Evolutionary conservation across 2,888 invertebrate genomes (phyloP).

Genomic region (Endomychus coccineus): DNA sequence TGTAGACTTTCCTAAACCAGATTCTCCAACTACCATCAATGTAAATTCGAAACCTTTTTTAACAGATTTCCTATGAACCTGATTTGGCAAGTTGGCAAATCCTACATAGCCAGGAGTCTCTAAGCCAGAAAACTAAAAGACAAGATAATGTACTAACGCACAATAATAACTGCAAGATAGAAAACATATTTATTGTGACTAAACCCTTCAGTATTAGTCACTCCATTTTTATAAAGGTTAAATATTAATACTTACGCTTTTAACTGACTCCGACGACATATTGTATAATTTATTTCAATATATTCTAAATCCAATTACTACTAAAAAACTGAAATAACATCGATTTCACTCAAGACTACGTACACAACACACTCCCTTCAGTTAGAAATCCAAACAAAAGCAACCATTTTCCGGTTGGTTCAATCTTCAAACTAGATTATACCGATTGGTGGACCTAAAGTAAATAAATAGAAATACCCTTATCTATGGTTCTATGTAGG

Average conservation of each 20-base stretch:
- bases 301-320: too few species aligned
- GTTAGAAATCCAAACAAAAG: too few species aligned
- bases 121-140: slow-evolving; percentile 67
- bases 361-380: too few species aligned
- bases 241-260: slow-evolving; percentile 49
- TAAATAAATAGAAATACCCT: too few species aligned
- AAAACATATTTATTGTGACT: slow-evolving; percentile 5
- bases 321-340: too few species aligned
- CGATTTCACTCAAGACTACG: too few species aligned
- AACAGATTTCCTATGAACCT: slow-evolving; percentile 93
- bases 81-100: slow-evolving; percentile 92
- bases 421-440: too few species aligned
- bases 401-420: too few species aligned
- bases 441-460: too few species aligned
- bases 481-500: too few species aligned
- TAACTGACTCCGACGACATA: slow-evolving; percentile 55
- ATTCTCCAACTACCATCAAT: slow-evolving; percentile 86
- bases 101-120: slow-evolving; percentile 88
- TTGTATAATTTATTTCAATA: too few species aligned
- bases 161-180: neutral
- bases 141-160: slow-evolving; percentile 3
- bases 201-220: neutral
- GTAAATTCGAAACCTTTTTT: slow-evolving; percentile 98
- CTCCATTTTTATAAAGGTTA: neutral
- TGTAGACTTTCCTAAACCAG: slow-evolving; percentile 49